Conservation (phyloP, 53 echinoderm and acorn worm genomes). For the Hippasteria phrygiana region DNA sequence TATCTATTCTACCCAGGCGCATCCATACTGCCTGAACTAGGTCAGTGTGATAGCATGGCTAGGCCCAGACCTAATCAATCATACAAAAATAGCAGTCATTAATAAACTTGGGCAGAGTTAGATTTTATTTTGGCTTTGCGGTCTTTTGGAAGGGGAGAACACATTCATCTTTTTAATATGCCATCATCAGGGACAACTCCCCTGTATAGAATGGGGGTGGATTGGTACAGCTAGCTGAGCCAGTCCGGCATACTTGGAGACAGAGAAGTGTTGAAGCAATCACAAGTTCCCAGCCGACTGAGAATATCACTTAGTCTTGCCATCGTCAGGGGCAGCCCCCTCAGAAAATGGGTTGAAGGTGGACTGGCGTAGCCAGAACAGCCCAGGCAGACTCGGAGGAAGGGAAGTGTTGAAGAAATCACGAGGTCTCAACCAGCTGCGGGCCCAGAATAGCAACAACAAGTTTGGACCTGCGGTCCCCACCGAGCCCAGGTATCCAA, state of each 20-base stretch:
- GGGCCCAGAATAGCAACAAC: conserved; percentile 9
- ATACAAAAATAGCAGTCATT: not conserved
- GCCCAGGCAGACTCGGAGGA: not conserved
- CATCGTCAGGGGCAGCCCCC: no score
- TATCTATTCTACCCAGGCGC: not conserved
- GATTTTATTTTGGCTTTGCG: not conserved
- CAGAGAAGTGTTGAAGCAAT: no score
- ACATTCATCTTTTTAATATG: no score
- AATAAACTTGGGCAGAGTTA: not conserved
- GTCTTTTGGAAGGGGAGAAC: not conserved
- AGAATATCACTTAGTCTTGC: no score
- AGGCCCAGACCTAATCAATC: not conserved
- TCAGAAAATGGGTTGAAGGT: no score
- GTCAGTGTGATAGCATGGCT: not conserved
- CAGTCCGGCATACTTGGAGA: no score
- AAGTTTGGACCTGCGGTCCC: conserved; percentile 44
- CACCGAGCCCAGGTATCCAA: not conserved
- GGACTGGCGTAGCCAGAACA: not conserved
- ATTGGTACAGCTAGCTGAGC: no score
- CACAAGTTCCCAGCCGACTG: no score
- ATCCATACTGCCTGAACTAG: not conserved
- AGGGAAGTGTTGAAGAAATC: conserved; percentile 2
- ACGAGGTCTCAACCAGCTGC: not conserved
- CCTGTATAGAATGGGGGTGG: no score
- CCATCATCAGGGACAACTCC: no score